Evolutionary conservation across 2,113 vertebrate species (phyloP).

Genomic region (Oenanthe oenanthe): DNA sequence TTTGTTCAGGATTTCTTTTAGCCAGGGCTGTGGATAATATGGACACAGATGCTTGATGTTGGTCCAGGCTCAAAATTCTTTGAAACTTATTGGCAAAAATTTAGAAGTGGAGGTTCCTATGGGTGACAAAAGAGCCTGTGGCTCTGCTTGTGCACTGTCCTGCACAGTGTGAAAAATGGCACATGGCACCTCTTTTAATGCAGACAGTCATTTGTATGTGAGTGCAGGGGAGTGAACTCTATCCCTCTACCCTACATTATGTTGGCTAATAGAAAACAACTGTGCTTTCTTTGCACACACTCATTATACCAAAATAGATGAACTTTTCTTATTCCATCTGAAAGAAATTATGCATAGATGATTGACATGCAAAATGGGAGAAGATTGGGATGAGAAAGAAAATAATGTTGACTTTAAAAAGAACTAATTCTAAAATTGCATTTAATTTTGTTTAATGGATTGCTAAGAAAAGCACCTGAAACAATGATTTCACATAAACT

Average conservation of each 20-base stretch:
- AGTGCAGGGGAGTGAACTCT: neutral
- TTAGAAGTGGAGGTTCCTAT: neutral
- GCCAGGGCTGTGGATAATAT: neutral
- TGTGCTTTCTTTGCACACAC: neutral
- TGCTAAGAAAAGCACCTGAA: constrained; percentile 12
- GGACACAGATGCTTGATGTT: neutral
- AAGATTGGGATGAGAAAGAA: neutral
- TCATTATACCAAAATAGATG: constrained; percentile 7
- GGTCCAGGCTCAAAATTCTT: neutral
- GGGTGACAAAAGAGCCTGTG: neutral
- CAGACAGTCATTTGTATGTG: rapidly evolving
- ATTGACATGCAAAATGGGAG: constrained; percentile 5
- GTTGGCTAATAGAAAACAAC: constrained; percentile 3
- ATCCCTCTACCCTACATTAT: neutral
- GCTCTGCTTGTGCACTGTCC: neutral
- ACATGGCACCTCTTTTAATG: neutral
- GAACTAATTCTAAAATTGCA: neutral
- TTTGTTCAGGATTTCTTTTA: neutral
- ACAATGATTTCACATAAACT: neutral
- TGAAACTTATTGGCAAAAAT: neutral
- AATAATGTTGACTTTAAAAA: neutral
- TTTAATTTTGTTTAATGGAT: constrained; percentile 13
- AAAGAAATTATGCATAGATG: constrained; percentile 18
- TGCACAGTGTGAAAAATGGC: neutral
- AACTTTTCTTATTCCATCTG: constrained; percentile 25